These are phyloP conservation scores for Malaclemys terrapin DNA, from an alignment of 2,113 vertebrate genomes.

Conservation along the genomic window DNA sequence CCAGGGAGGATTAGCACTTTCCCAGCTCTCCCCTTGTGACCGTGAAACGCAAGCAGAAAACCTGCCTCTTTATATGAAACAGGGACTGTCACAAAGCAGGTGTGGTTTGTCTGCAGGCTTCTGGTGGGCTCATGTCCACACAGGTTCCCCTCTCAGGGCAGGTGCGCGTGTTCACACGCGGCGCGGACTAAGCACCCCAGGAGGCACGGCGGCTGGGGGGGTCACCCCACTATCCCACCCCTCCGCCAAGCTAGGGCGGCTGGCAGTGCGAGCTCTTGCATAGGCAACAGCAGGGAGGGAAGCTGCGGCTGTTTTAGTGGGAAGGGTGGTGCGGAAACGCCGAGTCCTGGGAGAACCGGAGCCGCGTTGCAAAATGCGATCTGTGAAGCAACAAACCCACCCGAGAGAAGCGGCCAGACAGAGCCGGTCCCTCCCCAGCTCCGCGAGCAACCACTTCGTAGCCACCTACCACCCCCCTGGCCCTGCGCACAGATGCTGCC, in stretches of 20 bases:
- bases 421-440: background rate
- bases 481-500: background rate
- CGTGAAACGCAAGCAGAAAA: background rate
- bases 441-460: background rate
- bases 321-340: background rate
- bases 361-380: background rate
- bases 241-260: background rate
- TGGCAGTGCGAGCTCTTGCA: background rate
- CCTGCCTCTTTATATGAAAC: background rate
- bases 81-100: background rate
- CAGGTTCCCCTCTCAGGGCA: background rate
- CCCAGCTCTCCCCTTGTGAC: background rate
- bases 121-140: too few species aligned
- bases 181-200: background rate
- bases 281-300: background rate
- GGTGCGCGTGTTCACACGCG: background rate
- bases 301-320: background rate
- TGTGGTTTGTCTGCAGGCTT: background rate
- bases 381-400: background rate
- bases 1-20: background rate
- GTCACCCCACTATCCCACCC: background rate
- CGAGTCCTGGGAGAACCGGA: background rate
- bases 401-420: background rate
- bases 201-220: accelerated
- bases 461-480: background rate